Evolutionary conservation across 2,113 vertebrate genomes (phyloP), one percentile per base, ranked within the genome.

Genomic region (Cercocebus atys): DNA sequence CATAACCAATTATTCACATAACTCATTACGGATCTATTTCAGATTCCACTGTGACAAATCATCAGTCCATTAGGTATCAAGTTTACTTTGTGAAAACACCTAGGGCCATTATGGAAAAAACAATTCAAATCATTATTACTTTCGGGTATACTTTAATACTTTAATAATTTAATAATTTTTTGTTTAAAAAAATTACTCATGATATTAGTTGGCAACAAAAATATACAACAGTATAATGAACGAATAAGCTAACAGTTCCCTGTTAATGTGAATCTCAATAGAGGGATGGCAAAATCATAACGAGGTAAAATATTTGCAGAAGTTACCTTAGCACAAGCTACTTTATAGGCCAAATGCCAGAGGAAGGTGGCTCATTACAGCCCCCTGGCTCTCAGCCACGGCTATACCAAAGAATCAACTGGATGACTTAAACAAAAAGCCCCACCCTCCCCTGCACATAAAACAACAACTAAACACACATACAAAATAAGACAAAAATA

Each of bases 101-200:
- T 57, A 88, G 23, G 20, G 75, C 35, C 45, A 64, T 40, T 72
- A 78, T 35, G 64, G 83, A 78, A 7, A 82, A 93, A 80, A 73
- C 14, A 70, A 93, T 93, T 96, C 22, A 90, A 17, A 47, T 82
- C 55, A 93, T 76, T 55, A 86, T 40, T 59, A 96, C 8, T 73
- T 52, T 64, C 10, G 64, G 4, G 8, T 1, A 82, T 30, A 70
- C 47, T 50, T 50, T 50, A 50, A 50, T 50, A 50, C 47, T 50
- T 50, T 14, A 50, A 50, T 50, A 50, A 14, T 50, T 50, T 50
- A 50, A 4, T 50, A 13, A 50, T 50, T 50, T 50, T 50, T 50
- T 50, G 13, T 50, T 50, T 4, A 50, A 50, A 78, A 90, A 95
- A 95, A 72, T 73, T 66, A 92, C 1, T 86, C 30, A 52, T 57